Evolutionary conservation across 2,113 vertebrate species (phyloP).

Genomic region (Paracanthobrama guichenoti): DNA sequence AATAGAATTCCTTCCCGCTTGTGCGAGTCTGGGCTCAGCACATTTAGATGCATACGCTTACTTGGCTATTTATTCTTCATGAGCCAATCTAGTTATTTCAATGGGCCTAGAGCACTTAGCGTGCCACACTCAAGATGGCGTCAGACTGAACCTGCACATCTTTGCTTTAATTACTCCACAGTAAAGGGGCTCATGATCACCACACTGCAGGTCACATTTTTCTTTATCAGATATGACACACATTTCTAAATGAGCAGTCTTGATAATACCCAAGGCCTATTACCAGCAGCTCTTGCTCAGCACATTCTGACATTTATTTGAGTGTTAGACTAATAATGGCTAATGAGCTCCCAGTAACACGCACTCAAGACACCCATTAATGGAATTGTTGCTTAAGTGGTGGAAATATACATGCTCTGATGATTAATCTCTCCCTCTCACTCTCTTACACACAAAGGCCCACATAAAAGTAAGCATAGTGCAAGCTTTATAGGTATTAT

Average conservation of each 20-base stretch:
- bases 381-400: constrained; percentile 55
- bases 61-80: constrained; percentile 48
- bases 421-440: constrained; percentile 40
- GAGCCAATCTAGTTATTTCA: constrained; percentile 29
- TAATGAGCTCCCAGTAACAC: constrained; percentile 79
- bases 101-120: constrained; percentile 6
- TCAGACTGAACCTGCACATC: constrained; percentile 7
- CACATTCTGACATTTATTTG: constrained; percentile 77
- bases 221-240: constrained; percentile 28
- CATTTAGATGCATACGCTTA: constrained; percentile 29
- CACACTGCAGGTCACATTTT: constrained; percentile 15
- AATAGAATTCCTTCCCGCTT: not conserved
- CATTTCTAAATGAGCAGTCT: constrained; percentile 57
- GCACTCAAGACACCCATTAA: constrained; percentile 72
- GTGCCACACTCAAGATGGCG: not conserved
- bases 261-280: constrained; percentile 74
- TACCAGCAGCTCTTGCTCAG: constrained; percentile 70
- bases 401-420: constrained; percentile 51
- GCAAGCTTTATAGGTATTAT: not conserved
- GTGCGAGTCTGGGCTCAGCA: constrained; percentile 6
- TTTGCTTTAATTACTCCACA: constrained; percentile 8
- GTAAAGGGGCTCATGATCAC: constrained; percentile 10
- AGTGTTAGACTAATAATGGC: constrained; percentile 79
- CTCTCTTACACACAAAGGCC: not conserved
- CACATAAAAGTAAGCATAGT: not conserved